These are phyloP conservation scores for Oreochromis mossambicus DNA, from an alignment of 2,797 vertebrate species.

Conservation along the genomic window DNA sequence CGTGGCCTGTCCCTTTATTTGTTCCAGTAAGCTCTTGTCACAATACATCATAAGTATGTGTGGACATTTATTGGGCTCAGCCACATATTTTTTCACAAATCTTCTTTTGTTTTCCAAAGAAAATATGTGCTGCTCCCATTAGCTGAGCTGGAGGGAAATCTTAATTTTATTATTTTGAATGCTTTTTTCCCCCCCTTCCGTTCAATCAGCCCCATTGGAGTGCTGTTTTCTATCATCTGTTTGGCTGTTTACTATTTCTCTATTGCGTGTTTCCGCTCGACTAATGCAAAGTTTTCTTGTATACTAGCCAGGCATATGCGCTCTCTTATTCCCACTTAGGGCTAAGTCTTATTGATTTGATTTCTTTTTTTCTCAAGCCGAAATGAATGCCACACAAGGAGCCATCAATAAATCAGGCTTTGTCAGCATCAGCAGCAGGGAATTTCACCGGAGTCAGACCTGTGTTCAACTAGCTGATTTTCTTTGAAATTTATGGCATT, in stretches of 20 bases:
- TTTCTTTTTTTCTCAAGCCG: background rate
- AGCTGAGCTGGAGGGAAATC: slow-evolving; percentile 29
- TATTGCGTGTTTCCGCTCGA: slow-evolving; percentile 42
- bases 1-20: slow-evolving; percentile 53
- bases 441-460: slow-evolving; percentile 46
- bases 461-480: slow-evolving; percentile 48
- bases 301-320: slow-evolving; percentile 50
- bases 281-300: slow-evolving; percentile 44
- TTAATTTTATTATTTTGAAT: slow-evolving; percentile 58
- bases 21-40: slow-evolving; percentile 41
- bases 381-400: slow-evolving; percentile 45
- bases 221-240: slow-evolving; percentile 57
- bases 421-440: slow-evolving; percentile 28
- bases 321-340: slow-evolving; percentile 38
- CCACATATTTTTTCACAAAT: slow-evolving; percentile 33
- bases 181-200: slow-evolving; percentile 7
- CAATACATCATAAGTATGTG: slow-evolving; percentile 43
- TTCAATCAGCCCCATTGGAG: slow-evolving; percentile 46
- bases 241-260: slow-evolving; percentile 54
- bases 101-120: slow-evolving; percentile 41
- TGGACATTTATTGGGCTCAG: slow-evolving; percentile 58
- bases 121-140: background rate
- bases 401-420: slow-evolving; percentile 46
- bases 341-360: slow-evolving; percentile 48
- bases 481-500: slow-evolving; percentile 53